Base-by-base conservation (phyloP, 2,797 vertebrate genomes). In the Esox masquinongy region DNA sequence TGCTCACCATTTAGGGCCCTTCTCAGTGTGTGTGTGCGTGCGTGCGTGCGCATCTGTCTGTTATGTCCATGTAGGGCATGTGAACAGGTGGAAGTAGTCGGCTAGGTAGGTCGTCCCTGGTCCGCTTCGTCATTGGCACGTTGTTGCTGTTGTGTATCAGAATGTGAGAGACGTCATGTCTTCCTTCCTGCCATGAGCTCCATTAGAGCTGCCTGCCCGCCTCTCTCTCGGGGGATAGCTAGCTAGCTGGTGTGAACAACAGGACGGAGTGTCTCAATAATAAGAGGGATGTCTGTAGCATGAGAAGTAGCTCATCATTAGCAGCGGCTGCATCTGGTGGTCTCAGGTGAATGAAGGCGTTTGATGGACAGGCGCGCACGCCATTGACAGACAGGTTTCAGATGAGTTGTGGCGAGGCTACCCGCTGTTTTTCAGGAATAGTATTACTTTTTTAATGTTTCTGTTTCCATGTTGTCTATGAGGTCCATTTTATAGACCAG, bases 191-290 rank as follows among this genome's bases (percentile, higher is more conserved):
- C 6, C 15, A 17, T 63, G 22, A 5, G 19, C n/a, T 56, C 53
- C 53, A 56, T 56, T n/a, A 22, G 19, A n/a, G 53, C 2, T 14
- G 53, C 53, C 4, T 24, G 56, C 56, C 56, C 8, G n/a, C n/a
- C 53, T n/a, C n/a, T 22, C 9, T 11, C 56, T 59, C 56, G 76
- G 59, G 82, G 81, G 88, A 73, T 43, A 11, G 75, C 77, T 79
- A 74, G 83, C 79, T 82, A 79, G 78, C 84, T 85, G 85, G 79
- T 81, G 84, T 53, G 17, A 34, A n/a, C 11, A 90, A 86, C 83
- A 67, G 87, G 87, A 90, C 90, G 86, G 82, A 90, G 90, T 89
- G 90, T 91, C 88, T 90, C 89, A 87, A 89, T 90, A 92, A 88
- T 83, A 81, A 67, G 75, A 61, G 39, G 39, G 39, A 43, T 69